phyloP scores from a whole-genome alignment of 2,888 invertebrate species.

The Peribatodes rhomboidaria region DNA sequence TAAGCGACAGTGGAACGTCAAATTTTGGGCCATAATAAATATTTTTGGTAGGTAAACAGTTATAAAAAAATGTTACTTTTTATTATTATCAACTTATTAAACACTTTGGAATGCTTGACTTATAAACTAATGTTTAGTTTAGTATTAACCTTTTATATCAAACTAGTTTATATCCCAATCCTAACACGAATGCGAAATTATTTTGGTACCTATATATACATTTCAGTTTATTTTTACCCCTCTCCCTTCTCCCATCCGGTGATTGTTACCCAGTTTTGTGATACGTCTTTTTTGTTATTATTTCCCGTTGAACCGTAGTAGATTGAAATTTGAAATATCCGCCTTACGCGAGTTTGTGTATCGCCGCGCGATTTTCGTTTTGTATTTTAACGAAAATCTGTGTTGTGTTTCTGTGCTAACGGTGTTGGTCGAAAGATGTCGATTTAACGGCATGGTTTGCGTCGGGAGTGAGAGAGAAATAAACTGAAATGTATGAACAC shows the following conservation, averaged over 20 bases:
- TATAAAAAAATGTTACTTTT: no score
- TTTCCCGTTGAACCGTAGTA: slow-evolving; percentile 40
- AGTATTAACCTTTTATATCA: slow-evolving; percentile 58
- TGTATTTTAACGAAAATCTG: slow-evolving; percentile 50
- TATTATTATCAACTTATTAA: slow-evolving; percentile 47
- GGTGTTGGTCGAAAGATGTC: slow-evolving; percentile 66
- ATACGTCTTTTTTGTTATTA: slow-evolving; percentile 38
- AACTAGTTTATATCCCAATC: slow-evolving; percentile 63
- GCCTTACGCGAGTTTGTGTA: slow-evolving; percentile 45
- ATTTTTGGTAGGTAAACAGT: no score
- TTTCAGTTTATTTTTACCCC: slow-evolving; percentile 84
- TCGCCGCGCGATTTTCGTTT: slow-evolving; percentile 50
- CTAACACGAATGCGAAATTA: slow-evolving; percentile 78
- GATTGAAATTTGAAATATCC: slow-evolving; percentile 39
- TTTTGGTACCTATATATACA: slow-evolving; percentile 81
- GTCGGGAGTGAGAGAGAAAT: slow-evolving; percentile 69
- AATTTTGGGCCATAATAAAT: no score
- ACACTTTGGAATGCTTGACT: slow-evolving; percentile 46
- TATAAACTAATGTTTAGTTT: slow-evolving; percentile 51
- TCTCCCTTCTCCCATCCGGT: slow-evolving; percentile 66
- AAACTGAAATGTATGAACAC: slow-evolving; percentile 83
- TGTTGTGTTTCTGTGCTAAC: slow-evolving; percentile 76
- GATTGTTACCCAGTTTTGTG: slow-evolving; percentile 59
- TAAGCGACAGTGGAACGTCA: no score
- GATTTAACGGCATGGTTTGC: slow-evolving; percentile 69